Base-by-base conservation (phyloP, 2,888 invertebrate species). In the Callimorpha dominula region DNA sequence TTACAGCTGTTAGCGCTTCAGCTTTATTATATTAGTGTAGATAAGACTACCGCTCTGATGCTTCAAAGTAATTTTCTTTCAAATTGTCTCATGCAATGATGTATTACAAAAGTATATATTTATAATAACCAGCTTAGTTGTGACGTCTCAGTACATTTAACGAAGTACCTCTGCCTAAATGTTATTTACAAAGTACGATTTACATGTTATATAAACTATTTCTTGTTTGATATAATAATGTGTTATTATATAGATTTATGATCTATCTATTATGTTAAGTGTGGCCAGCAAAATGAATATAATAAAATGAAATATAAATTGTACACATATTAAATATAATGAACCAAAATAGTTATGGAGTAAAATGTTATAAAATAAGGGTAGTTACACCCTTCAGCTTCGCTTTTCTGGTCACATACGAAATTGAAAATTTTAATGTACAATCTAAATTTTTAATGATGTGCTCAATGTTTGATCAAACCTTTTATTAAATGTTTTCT, bases 381-480 rank as follows among this genome's bases (percentile, higher is more conserved):
- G 67, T 62, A 60, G 50, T 54, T 63, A 43, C 14, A 42, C 1
- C 46, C 50, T 20, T 31, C 31, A 8, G 31, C 42, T 50, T 68
- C 17, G 31, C n/a, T 62, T 70, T 65, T 20, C 72, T 78, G 75
- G 76, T 72, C 80, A 70, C 67, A 4, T 71, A 73, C 71, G 9
- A 65, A 46, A 42, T 63, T 74, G 43, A 71, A 73, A 57, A 57
- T 46, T 71, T 62, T 70, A 52, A 57, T 46, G 54, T 46, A n/a
- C n/a, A 76, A 54, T 71, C 65, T 69, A 50, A 71, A 75, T 72
- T 73, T 72, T 50, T 50, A 65, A 72, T 68, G 68, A 15, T 74
- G 74, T 78, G 67, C 78, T 73, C 57, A 74, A 84, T 84, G 82
- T 82, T 82, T 82, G 85, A 84, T 80, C 78, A 77, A 80, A 81